Evolutionary conservation across 2,113 vertebrate genomes (phyloP), one percentile per base, ranked within the genome.

Genomic region (Alexandromys fortis): DNA sequence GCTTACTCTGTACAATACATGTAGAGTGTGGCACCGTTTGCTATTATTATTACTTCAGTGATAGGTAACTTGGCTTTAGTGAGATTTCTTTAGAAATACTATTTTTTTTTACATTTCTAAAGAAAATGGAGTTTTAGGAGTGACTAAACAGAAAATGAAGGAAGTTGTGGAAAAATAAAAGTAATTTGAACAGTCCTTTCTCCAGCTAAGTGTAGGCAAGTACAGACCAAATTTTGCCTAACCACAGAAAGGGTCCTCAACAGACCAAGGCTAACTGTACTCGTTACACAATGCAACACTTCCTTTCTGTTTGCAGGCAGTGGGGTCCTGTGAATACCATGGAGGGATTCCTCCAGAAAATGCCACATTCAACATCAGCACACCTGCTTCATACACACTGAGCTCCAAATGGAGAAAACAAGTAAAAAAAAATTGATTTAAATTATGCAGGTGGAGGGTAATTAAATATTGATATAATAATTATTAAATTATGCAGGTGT

Each of bases 381-480:
- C 97, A 98, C 97, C 98, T 98, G 98, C 96, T 96, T 96, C 85
- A 86, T 91, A 94, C 83, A 96, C 87, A 95, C 97, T 91, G 94
- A 95, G 97, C 91, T 97, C 97, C 97, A 98, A 98, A 97, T 97
- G 97, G 96, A 93, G 86, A 96, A 97, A 96, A 96, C 92, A 96
- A 96, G 92, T 91, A 96, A 97, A 95, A 95, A 97, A 97, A 97
- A 97, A 97, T 97, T 97, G 97, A 98, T 98, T 98, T 98, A 97
- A 98, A 97, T 98, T 98, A 98, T 98, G 98, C 98, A 98, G 98
- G 97, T 98, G 98, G 98, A 97, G 92, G 94, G 76, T 96, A 97
- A 98, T 98, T 98, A 98, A 98, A 98, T 97, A 98, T 98, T 98
- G 97, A 98, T 98, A 97, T 98, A 98, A 98, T 97, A 98, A 98